A percentile compares a stretch with the other conserved stretches of the same genome.
Conservation (phyloP, 2,797 vertebrate genomes). For the Pseudochaenichthys georgianus region DNA sequence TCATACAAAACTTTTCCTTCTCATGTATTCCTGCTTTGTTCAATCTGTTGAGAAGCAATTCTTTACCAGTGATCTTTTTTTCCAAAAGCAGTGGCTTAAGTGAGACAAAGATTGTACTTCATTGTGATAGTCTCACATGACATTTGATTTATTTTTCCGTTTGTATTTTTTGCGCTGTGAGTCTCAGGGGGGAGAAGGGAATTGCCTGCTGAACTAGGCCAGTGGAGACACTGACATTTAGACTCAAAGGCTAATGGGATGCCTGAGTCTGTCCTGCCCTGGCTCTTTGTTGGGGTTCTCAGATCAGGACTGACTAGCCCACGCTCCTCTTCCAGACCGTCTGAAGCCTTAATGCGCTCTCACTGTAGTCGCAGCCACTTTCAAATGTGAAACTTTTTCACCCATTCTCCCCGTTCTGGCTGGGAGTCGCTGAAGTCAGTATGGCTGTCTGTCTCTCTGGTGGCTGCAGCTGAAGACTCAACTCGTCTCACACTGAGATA, state of each 20-base stretch:
- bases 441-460: conserved; percentile 48
- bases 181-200: conserved; percentile 56
- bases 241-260: conserved; percentile 87
- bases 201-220: conserved; percentile 80
- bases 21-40: background rate
- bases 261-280: conserved; percentile 71
- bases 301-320: conserved; percentile 63
- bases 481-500: conserved; percentile 63
- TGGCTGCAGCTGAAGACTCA: conserved; percentile 50
- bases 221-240: conserved; percentile 84
- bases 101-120: conserved; percentile 31
- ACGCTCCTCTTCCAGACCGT: conserved; percentile 50
- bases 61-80: background rate
- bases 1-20: background rate
- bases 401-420: conserved; percentile 49
- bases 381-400: conserved; percentile 55
- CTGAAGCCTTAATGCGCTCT: conserved; percentile 51
- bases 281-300: conserved; percentile 68
- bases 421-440: conserved; percentile 41
- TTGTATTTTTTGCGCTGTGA: conserved; percentile 61
- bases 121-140: conserved; percentile 57
- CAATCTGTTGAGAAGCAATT: conserved; percentile 1
- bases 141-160: conserved; percentile 70
- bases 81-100: conserved; percentile 20
- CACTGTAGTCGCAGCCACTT: conserved; percentile 46